Evolutionary conservation across 2,797 vertebrate genomes (phyloP).

Genomic region (Morus bassanus): DNA sequence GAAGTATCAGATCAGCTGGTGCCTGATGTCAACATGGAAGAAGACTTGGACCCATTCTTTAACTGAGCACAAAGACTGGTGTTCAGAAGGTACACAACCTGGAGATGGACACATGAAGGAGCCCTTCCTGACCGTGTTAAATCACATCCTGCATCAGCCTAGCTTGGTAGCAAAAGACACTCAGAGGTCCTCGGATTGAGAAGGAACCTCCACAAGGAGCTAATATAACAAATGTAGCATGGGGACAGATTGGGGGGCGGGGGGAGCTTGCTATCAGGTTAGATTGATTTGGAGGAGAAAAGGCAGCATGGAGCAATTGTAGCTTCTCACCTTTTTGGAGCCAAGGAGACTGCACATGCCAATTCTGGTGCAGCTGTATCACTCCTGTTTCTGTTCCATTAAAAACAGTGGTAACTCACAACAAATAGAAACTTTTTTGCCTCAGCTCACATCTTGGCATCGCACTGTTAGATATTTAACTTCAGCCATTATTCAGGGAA

Average conservation of each 20-base stretch:
- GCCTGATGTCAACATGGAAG: slow-evolving; percentile 98
- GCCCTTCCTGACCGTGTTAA: slow-evolving; percentile 83
- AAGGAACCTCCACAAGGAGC: slow-evolving; percentile 74
- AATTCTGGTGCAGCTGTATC: slow-evolving; percentile 76
- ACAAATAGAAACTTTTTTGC: slow-evolving; percentile 77
- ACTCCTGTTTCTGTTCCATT: slow-evolving; percentile 78
- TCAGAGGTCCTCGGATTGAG: slow-evolving; percentile 65
- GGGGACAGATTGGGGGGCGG: slow-evolving; percentile 64
- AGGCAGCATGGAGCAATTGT: slow-evolving; percentile 75
- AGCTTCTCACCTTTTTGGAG: slow-evolving; percentile 74
- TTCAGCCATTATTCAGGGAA: slow-evolving; percentile 82
- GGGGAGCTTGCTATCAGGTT: slow-evolving; percentile 75
- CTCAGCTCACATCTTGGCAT: slow-evolving; percentile 82
- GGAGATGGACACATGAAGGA: slow-evolving; percentile 77
- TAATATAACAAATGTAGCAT: slow-evolving; percentile 82
- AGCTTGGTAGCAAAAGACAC: slow-evolving; percentile 74
- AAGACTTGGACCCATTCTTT: slow-evolving; percentile 97
- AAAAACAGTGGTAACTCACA: slow-evolving; percentile 68
- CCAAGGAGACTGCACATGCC: slow-evolving; percentile 80
- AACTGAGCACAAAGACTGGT: slow-evolving; percentile 85
- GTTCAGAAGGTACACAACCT: slow-evolving; percentile 77
- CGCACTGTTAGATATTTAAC: slow-evolving; percentile 84
- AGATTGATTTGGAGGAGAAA: slow-evolving; percentile 73
- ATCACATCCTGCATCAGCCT: slow-evolving; percentile 75
- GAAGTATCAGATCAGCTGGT: slow-evolving; percentile 95